These are phyloP conservation scores for Astropecten irregularis DNA, from an alignment of 53 echinoderm and acorn worm genomes.

Conservation along the genomic window DNA sequence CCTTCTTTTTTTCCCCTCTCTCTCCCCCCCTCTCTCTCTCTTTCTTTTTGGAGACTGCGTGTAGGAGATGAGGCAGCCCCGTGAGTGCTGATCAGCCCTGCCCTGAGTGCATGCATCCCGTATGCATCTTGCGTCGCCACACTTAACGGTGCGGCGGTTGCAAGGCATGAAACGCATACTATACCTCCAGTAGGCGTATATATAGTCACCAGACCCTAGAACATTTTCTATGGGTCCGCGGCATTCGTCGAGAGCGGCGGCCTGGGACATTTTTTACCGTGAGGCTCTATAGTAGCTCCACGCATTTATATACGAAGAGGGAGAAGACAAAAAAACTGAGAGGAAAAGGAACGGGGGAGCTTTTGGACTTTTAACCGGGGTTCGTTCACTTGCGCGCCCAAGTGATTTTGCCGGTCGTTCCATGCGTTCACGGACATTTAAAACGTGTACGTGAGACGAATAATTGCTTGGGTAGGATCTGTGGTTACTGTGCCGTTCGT, in stretches of 20 bases:
- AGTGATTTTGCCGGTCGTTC: slow-evolving; percentile 17
- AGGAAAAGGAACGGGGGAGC: too few relatives aligned
- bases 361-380: slow-evolving; percentile 5
- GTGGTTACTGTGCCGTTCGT: not conserved
- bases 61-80: too few relatives aligned
- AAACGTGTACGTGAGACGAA: slow-evolving; percentile 37
- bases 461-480: not conserved
- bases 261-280: slow-evolving; percentile 10
- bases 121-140: slow-evolving; percentile 23
- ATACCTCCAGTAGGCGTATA: slow-evolving; percentile 48
- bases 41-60: too few relatives aligned
- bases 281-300: not conserved
- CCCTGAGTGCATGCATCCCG: not conserved
- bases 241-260: slow-evolving; percentile 30
- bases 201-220: slow-evolving; percentile 30
- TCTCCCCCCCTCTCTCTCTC: too few relatives aligned
- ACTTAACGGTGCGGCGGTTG: slow-evolving; percentile 31
- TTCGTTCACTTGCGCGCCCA: not conserved
- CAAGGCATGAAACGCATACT: slow-evolving; percentile 49
- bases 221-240: slow-evolving; percentile 24
- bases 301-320: too few relatives aligned
- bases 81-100: not conserved
- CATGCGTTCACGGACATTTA: slow-evolving; percentile 49
- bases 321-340: not conserved
- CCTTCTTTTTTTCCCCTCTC: too few relatives aligned